These are phyloP conservation scores for Cyrtodaria siliqua DNA, from an alignment of 2,888 invertebrate species.

Conservation along the genomic window DNA sequence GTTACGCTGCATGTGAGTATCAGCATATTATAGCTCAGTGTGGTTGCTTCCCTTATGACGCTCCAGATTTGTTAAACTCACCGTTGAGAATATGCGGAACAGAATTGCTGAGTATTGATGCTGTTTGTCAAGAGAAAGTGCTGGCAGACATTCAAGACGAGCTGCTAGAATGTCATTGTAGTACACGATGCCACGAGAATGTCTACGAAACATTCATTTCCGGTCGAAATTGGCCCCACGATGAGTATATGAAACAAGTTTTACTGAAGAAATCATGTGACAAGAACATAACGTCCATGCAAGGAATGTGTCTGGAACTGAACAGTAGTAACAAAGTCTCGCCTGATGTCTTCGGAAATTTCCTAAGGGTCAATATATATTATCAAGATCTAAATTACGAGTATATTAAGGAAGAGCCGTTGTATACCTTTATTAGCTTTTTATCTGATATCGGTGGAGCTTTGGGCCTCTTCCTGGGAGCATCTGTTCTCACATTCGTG, in stretches of 20 bases:
- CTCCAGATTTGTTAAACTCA: neutral
- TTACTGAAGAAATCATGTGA: constrained; percentile 12
- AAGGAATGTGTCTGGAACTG: neutral
- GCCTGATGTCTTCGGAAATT: constrained; percentile 2
- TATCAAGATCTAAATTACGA: constrained; percentile 27
- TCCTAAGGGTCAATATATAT: constrained; percentile 25
- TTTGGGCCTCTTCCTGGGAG: constrained; percentile 62
- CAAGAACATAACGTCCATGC: constrained; percentile 11
- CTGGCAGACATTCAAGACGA: neutral
- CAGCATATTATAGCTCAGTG: neutral
- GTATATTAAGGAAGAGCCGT: constrained; percentile 17
- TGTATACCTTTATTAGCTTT: constrained; percentile 43
- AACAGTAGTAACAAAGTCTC: too few relatives aligned
- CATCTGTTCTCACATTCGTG: constrained; percentile 59
- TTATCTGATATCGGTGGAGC: constrained; percentile 66
- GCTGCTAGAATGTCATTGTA: constrained; percentile 1
- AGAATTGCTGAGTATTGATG: neutral
- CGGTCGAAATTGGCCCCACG: constrained; percentile 9
- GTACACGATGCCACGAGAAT: neutral
- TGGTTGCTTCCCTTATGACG: neutral
- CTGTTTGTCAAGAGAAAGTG: neutral
- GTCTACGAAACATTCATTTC: constrained; percentile 4
- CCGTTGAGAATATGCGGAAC: too few relatives aligned
- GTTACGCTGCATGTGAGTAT: constrained; percentile 1
- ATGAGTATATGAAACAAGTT: constrained; percentile 1